Evolutionary conservation across 2,888 invertebrate species (phyloP).

Genomic region (Leptodirus hochenwartii): DNA sequence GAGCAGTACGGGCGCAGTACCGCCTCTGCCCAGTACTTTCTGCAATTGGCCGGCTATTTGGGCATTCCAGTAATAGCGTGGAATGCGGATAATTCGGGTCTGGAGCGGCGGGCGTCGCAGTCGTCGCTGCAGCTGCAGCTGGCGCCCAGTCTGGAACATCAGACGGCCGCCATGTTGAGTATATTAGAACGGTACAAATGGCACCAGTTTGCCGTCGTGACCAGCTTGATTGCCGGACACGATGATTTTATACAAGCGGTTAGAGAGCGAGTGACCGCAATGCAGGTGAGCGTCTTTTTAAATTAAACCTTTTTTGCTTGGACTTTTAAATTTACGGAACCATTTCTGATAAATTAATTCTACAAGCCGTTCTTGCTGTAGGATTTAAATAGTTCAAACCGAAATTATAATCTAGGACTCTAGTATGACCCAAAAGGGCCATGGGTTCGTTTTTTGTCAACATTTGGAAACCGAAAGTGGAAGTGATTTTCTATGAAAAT

Average conservation of each 20-base stretch:
- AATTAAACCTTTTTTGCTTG: conserved; percentile 4
- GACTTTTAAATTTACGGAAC: conserved; percentile 1
- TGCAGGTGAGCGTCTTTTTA: conserved; percentile 57
- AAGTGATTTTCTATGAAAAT: no score
- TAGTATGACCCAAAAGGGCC: no score
- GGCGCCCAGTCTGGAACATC: conserved; percentile 92
- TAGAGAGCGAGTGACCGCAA: conserved; percentile 66
- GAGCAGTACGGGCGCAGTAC: conserved; percentile 86
- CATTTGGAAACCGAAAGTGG: no score
- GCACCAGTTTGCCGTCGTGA: conserved; percentile 90
- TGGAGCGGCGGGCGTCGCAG: conserved; percentile 54
- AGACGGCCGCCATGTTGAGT: conserved; percentile 89
- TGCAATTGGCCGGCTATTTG: conserved; percentile 82
- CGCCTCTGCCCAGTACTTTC: conserved; percentile 84
- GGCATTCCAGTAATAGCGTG: conserved; percentile 94
- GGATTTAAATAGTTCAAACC: no score
- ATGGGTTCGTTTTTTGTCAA: no score
- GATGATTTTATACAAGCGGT: conserved; percentile 92
- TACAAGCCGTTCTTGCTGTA: no score
- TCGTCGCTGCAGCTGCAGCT: conserved; percentile 81
- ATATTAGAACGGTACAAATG: conserved; percentile 90
- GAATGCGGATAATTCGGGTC: conserved; percentile 94
- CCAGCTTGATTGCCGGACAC: conserved; percentile 84
- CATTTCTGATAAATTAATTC: no score
- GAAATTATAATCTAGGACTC: conserved; percentile 1